phyloP scores from a whole-genome alignment of 2,888 invertebrate species.

The Cantharis rustica region DNA sequence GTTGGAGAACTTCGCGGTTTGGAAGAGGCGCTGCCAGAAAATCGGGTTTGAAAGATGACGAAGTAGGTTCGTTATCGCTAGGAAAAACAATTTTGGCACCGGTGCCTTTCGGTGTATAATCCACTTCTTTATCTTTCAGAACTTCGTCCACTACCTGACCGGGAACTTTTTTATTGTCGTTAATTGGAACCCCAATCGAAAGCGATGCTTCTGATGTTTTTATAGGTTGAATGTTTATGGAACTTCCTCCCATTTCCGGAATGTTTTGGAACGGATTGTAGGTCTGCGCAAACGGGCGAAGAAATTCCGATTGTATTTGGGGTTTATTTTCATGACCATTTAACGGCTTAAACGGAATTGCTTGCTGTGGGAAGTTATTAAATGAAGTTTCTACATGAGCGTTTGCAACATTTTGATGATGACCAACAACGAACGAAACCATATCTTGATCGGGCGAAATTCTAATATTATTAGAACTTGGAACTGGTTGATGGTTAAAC shows the following conservation, averaged over 20 bases:
- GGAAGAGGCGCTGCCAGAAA: conserved; percentile 30
- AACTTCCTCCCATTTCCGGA: conserved; percentile 41
- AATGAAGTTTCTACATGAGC: conserved; percentile 56
- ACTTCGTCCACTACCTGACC: conserved; percentile 55
- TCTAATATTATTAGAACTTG: conserved; percentile 67
- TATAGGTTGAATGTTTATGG: conserved; percentile 52
- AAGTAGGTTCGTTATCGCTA: conserved; percentile 41
- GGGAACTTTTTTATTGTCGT: conserved; percentile 47
- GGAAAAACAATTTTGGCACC: conserved; percentile 52
- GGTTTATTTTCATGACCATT: conserved; percentile 8
- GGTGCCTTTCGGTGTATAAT: conserved; percentile 41
- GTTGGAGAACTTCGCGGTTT: conserved; percentile 49
- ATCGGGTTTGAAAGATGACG: conserved; percentile 23
- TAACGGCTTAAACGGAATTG: conserved; percentile 51
- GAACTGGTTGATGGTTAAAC: conserved; percentile 51
- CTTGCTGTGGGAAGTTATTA: conserved; percentile 58
- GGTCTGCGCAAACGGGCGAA: conserved; percentile 10
- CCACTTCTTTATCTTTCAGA: conserved; percentile 42
- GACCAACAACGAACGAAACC: conserved; percentile 67
- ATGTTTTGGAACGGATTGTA: conserved; percentile 2
- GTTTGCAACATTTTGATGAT: conserved; percentile 63
- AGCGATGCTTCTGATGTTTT: conserved; percentile 53
- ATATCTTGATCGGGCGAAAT: conserved; percentile 68
- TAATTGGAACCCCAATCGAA: conserved; percentile 52
- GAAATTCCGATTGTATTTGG: conserved; percentile 37